Evolutionary conservation across 2,113 vertebrate genomes (phyloP), one percentile per base, ranked within the genome.

Genomic region (Canis aureus): DNA sequence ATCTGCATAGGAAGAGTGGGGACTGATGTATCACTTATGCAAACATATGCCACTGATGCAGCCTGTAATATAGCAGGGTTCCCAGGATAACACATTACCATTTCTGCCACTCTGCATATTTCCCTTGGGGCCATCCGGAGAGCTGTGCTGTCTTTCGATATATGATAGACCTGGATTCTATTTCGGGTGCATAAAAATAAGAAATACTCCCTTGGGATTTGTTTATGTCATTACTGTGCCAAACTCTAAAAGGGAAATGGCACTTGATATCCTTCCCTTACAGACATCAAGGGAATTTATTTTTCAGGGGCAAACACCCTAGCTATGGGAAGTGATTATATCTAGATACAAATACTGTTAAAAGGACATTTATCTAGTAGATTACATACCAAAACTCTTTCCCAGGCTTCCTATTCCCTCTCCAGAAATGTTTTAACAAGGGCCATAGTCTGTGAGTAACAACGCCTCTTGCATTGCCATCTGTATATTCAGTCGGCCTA

Each of bases 21-120:
- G 73, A 69, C 59, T 83, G 43, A 69, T 84, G 16, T 76, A 94
- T 97, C 57, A 69, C 79, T 89, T 95, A 94, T 93, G 96, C 96
- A 96, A 89, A 89, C 93, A 86, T 32, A 93, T 91, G 78, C 94
- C 81, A 71, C 29, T 32, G 78, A 79, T 73, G 81, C 84, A 59
- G 76, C 62, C 90, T 97, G 17, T 73, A 88, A 74, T 94, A 69
- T 20, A 82, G 90, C 84, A 93, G 38, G 19, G 57, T 87, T 96
- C 94, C 91, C 64, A 69, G 91, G 92, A 80, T 97, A 95, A 91
- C 57, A n/a, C 62, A 91, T 97, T 96, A 97, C 95, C 96, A 93
- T 98, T 97, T 97, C 95, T 97, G 83, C 93, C 82, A 97, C 97
- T 98, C 82, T 95, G 90, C 66, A 95, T 98, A 98, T 97, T 98